A percentile compares a stretch with the other conserved stretches of the same genome.
Conservation (phyloP, 2,797 vertebrate species). For the Manis pentadactyla region DNA sequence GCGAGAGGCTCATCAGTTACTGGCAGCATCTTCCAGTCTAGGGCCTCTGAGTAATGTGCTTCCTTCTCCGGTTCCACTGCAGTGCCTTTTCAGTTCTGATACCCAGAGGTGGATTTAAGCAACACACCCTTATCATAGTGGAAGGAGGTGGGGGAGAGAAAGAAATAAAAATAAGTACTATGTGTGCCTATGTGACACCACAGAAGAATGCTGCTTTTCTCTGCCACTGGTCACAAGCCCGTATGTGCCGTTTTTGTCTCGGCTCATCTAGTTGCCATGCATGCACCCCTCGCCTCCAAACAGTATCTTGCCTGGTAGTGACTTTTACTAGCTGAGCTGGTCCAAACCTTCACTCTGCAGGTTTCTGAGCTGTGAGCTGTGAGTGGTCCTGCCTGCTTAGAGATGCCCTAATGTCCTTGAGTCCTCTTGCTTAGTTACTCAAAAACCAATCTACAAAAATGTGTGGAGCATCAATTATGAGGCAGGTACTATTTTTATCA, state of each 20-base stretch:
- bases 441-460: background rate
- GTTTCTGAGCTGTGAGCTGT: background rate
- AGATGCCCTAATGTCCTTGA: background rate
- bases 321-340: background rate
- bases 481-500: background rate
- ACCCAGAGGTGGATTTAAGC: background rate
- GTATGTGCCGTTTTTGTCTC: background rate
- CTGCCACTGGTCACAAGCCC: background rate
- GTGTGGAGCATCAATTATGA: background rate
- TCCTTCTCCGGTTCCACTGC: background rate
- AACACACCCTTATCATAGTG: background rate
- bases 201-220: background rate
- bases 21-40: background rate
- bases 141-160: background rate
- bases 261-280: rapidly evolving
- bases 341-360: background rate
- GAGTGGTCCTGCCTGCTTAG: background rate
- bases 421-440: background rate
- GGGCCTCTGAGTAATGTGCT: rapidly evolving
- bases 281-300: background rate
- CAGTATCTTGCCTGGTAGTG: background rate
- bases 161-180: background rate
- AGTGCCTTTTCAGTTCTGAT: background rate
- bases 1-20: background rate
- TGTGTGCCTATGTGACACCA: rapidly evolving